Evolutionary conservation across 2,797 vertebrate genomes (phyloP).

Genomic region (Iguana delicatissima): DNA sequence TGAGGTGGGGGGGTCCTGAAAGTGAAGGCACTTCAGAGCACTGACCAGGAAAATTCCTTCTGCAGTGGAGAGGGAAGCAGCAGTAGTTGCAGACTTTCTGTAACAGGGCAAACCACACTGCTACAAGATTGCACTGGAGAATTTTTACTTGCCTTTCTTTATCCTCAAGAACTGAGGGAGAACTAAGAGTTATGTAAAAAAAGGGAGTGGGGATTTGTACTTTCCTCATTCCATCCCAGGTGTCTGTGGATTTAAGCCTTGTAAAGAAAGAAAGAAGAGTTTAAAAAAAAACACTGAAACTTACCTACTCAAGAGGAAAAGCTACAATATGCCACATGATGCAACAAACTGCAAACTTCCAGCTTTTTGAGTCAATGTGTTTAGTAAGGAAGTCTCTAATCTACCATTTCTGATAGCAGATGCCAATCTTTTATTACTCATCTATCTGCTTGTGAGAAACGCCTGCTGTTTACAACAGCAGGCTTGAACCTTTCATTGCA

Average conservation of each 20-base stretch:
- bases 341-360: conserved; percentile 2
- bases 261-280: neutral
- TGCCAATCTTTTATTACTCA: neutral
- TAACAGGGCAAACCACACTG: too few relatives aligned
- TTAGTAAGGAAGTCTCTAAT: neutral
- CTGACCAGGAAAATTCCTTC: too few relatives aligned
- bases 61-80: too few relatives aligned
- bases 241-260: neutral
- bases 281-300: neutral
- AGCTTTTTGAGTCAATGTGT: neutral
- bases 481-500: neutral
- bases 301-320: neutral
- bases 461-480: neutral
- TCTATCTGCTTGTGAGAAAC: conserved; percentile 24
- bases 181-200: too few relatives aligned
- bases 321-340: neutral
- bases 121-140: too few relatives aligned
- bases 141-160: too few relatives aligned
- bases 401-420: neutral
- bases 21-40: too few relatives aligned
- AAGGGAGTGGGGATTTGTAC: too few relatives aligned
- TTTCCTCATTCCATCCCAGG: neutral
- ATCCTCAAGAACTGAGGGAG: too few relatives aligned
- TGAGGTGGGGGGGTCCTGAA: too few relatives aligned
- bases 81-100: too few relatives aligned